Conservation (phyloP, 2,797 vertebrate species). For the Euthynnus affinis region DNA sequence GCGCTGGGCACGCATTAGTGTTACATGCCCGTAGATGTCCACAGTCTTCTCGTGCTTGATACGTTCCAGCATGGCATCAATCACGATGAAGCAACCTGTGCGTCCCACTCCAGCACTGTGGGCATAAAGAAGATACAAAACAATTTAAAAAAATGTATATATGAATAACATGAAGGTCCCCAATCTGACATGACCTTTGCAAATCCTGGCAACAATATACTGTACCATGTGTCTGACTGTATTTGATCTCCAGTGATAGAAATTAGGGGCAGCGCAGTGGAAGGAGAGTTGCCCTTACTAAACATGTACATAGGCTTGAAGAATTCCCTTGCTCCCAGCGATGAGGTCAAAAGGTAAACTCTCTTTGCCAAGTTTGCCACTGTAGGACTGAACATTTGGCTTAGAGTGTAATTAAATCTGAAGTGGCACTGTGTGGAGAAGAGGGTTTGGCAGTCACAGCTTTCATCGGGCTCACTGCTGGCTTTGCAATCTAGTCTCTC, state of each 20-base stretch:
- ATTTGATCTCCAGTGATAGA: background rate
- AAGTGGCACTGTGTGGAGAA: slow-evolving; percentile 70
- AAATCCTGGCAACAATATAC: background rate
- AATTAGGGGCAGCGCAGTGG: slow-evolving; percentile 1
- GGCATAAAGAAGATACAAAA: slow-evolving; percentile 39
- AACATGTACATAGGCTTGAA: slow-evolving; percentile 21
- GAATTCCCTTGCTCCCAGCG: slow-evolving; percentile 28
- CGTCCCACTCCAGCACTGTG: slow-evolving; percentile 95
- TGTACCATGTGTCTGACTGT: background rate
- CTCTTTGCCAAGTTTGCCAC: slow-evolving; percentile 54
- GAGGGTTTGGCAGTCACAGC: slow-evolving; percentile 57
- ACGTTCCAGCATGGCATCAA: slow-evolving; percentile 98
- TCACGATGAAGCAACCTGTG: slow-evolving; percentile 99
- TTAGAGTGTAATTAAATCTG: slow-evolving; percentile 76
- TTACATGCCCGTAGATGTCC: slow-evolving; percentile 99
- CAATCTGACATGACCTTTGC: background rate
- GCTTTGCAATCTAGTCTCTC: slow-evolving; percentile 57
- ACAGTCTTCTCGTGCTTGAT: slow-evolving; percentile 99
- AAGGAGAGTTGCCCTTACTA: slow-evolving; percentile 23
- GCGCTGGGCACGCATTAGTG: slow-evolving; percentile 98
- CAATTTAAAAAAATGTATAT: too few relatives aligned
- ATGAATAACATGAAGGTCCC: too few relatives aligned
- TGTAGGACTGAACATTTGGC: slow-evolving; percentile 61
- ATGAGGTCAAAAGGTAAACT: slow-evolving; percentile 55
- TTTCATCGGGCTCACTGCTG: slow-evolving; percentile 56